Base-by-base conservation (phyloP, 2,888 invertebrate genomes). In the Polylopha cassiicola region DNA sequence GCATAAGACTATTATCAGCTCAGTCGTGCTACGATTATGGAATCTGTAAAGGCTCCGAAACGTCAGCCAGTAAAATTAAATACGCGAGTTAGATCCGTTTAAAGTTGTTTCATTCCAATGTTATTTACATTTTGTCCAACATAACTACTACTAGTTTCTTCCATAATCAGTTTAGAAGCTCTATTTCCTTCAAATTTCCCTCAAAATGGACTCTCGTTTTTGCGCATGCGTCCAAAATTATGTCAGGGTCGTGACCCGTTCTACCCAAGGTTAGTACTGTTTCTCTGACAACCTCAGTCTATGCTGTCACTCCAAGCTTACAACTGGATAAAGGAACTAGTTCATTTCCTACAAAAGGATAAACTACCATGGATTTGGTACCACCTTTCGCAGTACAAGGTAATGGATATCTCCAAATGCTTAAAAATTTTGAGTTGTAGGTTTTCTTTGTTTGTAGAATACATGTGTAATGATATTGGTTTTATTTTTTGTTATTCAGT, bases 191-290 rank as follows among this genome's bases (percentile, higher is more conserved):
- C 22, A 27, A 39, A 42, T 28, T 43, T 43, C 41, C 47, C 38
- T 45, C 23, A 39, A 43, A 29, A 47, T 39, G 24, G 28, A 7
- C 16, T 4, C 28, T 17, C n/a, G 3, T 4, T 16, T 41, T 3
- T 11, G 57, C 82, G 84, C 84, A 81, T 78, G 82, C 69, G 76
- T 46, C 28, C 29, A 22, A 48, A 81, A 65, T 43, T 71, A 48
- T 81, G 84, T 81, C 84, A 82, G 66, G 84, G 81, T 66, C 77
- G 71, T 58, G 71, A 68, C 73, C 52, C 44, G 36, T 34, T 33
- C 21, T 39, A 43, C 32, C 63, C 82, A 85, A 85, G 84, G 84
- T 84, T 80, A 73, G 21, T 50, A 49, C 55, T 80, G 80, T 84
- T 82, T 79, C 46, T 44, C 41, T 39, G 44, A 28, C 32, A 64